A percentile compares a stretch with the other conserved stretches of the same genome.
Conservation (phyloP, 2,888 invertebrate genomes). For the Spicauda simplicius region DNA sequence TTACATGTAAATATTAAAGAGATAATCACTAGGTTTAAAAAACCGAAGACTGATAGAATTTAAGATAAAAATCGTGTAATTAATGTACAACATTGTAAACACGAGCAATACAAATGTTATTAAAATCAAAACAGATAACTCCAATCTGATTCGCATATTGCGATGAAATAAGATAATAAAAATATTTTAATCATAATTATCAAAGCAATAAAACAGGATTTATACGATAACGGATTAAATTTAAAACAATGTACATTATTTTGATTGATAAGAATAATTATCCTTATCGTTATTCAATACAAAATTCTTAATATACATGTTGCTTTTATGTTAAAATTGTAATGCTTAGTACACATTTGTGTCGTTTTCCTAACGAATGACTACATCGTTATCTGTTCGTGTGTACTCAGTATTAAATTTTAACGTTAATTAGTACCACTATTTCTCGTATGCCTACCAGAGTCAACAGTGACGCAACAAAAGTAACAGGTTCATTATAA, state of each 20-base stretch:
- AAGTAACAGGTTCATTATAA: slow-evolving; percentile 19
- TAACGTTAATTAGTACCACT: slow-evolving; percentile 13
- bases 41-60: too few relatives aligned
- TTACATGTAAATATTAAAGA: too few relatives aligned
- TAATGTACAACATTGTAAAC: too few relatives aligned
- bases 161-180: too few relatives aligned
- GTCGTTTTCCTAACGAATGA: not conserved
- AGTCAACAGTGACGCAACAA: slow-evolving; percentile 37
- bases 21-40: too few relatives aligned
- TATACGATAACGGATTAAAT: not conserved
- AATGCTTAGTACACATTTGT: not conserved
- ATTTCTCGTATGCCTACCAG: slow-evolving; percentile 4
- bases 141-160: too few relatives aligned
- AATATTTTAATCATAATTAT: not conserved
- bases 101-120: too few relatives aligned
- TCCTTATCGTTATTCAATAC: not conserved
- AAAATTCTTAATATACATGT: not conserved
- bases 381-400: not conserved
- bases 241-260: not conserved
- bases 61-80: too few relatives aligned
- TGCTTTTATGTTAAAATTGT: not conserved
- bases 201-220: not conserved
- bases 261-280: not conserved
- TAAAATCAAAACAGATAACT: too few relatives aligned
- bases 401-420: not conserved